Evolutionary conservation across 2,797 vertebrate species (phyloP), one percentile per base, ranked within the genome.

Genomic region (Pseudotriccus pelzelni): DNA sequence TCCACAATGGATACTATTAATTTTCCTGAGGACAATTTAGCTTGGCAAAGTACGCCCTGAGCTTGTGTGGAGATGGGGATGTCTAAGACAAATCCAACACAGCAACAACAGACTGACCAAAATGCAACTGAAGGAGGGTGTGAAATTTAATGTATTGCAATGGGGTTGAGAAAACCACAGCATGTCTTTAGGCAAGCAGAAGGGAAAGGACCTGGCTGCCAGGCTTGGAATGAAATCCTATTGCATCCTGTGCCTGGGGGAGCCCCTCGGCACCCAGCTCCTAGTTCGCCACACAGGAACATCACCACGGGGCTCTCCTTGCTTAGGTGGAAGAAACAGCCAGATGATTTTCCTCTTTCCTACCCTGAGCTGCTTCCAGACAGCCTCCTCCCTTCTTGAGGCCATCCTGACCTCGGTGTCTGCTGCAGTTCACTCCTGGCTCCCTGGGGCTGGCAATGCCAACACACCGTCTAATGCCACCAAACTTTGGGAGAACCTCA

Each of bases 331-430:
- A 49, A 50, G 53, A 52, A 76, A 10, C 4, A 59, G 20, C 3
- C 43, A 41, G 28, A 19, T 36, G 14, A 52, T 74, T 83, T 70
- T 36, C 22, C 4, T 50, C 32, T 85, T 36, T 46, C 41, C 59
- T 30, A 10, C 12, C 14, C 60, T 44, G 52, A 77, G 6, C n/a
- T 39, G 8, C 30, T 74, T 50, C 55, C 44, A 30, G 27, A 30
- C 74, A 70, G 12, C 39, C 19, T 64, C 10, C 12, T 24, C 27
- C 41, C 34, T 56, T 22, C 53, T 50, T 4, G 1, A 73, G 88
- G 36, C 73, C 39, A 25, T 34, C 64, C 56, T 63, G 64, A 50
- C n/a, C 68, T 43, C 0, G 0, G 12, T 2, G 1, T 22, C 55
- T 69, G 50, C 70, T 49, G 0, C 0, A 52, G 32, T 5, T 72